Base-by-base conservation (phyloP, 2,888 invertebrate species). In the Plemyria rubiginata region DNA sequence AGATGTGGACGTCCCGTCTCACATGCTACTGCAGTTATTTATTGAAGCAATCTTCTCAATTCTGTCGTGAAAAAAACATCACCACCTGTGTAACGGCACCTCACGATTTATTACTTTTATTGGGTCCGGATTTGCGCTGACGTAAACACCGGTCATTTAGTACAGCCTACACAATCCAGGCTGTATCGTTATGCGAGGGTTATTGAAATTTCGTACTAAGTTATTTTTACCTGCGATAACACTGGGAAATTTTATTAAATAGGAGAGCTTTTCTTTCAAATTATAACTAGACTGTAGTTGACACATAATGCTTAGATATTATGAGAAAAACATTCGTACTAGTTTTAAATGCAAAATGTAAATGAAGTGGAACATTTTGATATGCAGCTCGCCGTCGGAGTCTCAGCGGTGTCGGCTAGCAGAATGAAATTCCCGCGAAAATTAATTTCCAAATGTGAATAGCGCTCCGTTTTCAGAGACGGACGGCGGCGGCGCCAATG, bases 21-120 rank as follows among this genome's bases (percentile, higher is more conserved):
- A 78, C 82, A 79, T 76, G 78, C 77, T 79, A 73, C 76, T 79
- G 74, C 71, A 77, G 85, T 88, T 87, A 91, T 92, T 91, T 91
- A 91, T 90, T 77, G 88, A 70, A 73, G 82, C 87, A 91, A 92
- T 92, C 83, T 90, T 85, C 82, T 77, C 80, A 82, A 78, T 77
- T 75, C 76, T 80, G 72, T 67, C 70, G 72, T 73, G 73, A 83
- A 84, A 50, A 22, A 86, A 81, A 80, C 79, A 77, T 81, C 74
- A 73, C 76, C 84, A 85, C 86, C 86, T 86, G 79, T 82, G 79
- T 80, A 74, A 78, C 76, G 76, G 76, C 75, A 74, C 71, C 76
- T 71, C 72, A 77, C 73, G 78, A 88, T 88, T 85, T 88, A 88
- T 88, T 84, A 76, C 84, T 79, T 80, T 81, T 85, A 86, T 83